These are phyloP conservation scores for Eunapius fragilis DNA, from an alignment of 37 sponge, comb jelly and placozoan species.

Conservation along the genomic window DNA sequence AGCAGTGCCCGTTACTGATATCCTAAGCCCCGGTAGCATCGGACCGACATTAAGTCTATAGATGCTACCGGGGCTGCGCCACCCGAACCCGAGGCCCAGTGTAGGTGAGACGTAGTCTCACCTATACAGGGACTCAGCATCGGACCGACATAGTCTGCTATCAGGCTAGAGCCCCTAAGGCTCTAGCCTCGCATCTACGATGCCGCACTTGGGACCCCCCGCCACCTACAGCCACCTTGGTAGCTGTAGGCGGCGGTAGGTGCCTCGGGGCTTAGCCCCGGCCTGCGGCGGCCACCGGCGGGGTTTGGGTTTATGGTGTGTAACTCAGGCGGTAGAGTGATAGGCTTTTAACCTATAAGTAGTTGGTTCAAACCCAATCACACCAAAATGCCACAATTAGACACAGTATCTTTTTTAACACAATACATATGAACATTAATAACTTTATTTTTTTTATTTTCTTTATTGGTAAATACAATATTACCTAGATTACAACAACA, in stretches of 20 bases:
- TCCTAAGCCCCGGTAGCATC: too few species aligned
- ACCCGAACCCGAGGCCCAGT: too few species aligned
- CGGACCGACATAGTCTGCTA: too few species aligned
- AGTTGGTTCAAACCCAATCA: conserved; percentile 70
- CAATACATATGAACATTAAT: conserved; percentile 61
- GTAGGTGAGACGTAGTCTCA: too few species aligned
- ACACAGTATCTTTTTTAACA: conserved; percentile 48
- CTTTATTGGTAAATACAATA: conserved; percentile 30
- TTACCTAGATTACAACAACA: conserved; percentile 59
- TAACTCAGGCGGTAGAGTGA: conserved; percentile 68
- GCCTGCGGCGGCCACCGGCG: neutral
- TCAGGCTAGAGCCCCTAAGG: too few species aligned
- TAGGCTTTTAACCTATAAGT: conserved; percentile 59
- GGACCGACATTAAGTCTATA: too few species aligned
- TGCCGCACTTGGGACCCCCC: too few species aligned
- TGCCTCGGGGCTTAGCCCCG: neutral
- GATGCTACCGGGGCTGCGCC: too few species aligned
- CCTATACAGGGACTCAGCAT: too few species aligned
- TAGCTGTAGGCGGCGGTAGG: neutral
- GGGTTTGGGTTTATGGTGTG: conserved; percentile 24
- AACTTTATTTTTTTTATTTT: conserved; percentile 58
- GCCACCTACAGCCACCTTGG: too few species aligned
- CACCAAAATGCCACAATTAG: conserved; percentile 77
- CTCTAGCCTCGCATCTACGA: too few species aligned
- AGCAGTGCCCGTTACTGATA: too few species aligned